Percentiles rank a stretch among this genome's conserved stretches.
Evolutionary conservation across 2,888 invertebrate genomes (phyloP).

Genomic region (Shargacucullia verbasci): DNA sequence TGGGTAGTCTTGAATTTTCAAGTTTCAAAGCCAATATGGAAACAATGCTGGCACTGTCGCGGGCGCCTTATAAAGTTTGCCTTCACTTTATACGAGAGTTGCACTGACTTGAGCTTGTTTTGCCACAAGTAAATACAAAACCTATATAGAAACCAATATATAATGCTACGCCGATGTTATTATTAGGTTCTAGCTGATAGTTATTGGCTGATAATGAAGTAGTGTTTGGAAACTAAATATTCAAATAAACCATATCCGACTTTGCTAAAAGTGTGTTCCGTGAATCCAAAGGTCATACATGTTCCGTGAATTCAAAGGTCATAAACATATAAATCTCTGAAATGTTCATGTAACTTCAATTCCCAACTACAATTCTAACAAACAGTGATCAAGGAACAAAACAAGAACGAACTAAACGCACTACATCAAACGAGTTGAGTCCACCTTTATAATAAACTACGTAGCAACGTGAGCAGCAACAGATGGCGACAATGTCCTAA

Average conservation of each 20-base stretch:
- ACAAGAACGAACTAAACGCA: conserved; percentile 49
- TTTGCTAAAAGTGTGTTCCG: too few species aligned
- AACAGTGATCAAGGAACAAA: conserved; percentile 49
- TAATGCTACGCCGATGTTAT: conserved; percentile 53
- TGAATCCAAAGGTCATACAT: too few species aligned
- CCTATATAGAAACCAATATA: conserved; percentile 65
- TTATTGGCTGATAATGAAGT: conserved; percentile 3
- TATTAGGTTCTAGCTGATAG: conserved; percentile 14
- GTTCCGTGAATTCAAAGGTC: too few species aligned
- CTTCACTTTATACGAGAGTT: conserved; percentile 65
- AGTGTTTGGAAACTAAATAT: not conserved
- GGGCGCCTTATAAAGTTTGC: conserved; percentile 74
- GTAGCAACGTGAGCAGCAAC: conserved; percentile 76
- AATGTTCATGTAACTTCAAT: not conserved
- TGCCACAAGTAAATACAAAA: conserved; percentile 59
- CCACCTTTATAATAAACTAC: conserved; percentile 83
- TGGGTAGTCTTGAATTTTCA: conserved; percentile 73
- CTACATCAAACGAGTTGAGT: conserved; percentile 67
- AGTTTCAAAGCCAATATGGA: conserved; percentile 79
- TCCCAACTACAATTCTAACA: conserved; percentile 39
- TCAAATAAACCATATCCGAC: too few species aligned
- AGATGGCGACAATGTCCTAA: conserved; percentile 86
- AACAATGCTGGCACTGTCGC: conserved; percentile 77
- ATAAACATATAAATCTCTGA: too few species aligned
- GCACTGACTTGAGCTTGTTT: conserved; percentile 64